Evolutionary conservation across 2,797 vertebrate species (phyloP).

Genomic region (Glyptemys insculpta): DNA sequence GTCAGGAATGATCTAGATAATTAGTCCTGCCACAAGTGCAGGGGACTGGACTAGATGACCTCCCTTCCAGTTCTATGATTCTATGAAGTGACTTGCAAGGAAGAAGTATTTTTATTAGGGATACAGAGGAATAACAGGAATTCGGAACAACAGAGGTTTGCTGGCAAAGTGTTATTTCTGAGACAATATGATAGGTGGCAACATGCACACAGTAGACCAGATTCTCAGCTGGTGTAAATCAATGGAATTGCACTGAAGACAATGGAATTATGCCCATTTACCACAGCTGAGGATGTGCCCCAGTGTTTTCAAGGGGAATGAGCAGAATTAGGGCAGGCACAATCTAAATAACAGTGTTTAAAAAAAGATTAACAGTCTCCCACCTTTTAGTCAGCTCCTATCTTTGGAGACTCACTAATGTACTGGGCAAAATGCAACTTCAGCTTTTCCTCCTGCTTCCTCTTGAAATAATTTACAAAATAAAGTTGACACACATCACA

Average conservation of each 20-base stretch:
- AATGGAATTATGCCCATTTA: background rate
- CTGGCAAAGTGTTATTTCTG: rapidly evolving
- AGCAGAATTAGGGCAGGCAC: background rate
- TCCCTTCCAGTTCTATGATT: too few species aligned
- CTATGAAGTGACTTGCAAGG: background rate
- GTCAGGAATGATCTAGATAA: too few species aligned
- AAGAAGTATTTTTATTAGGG: background rate
- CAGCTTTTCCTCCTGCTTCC: slow-evolving; percentile 16
- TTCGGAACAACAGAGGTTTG: background rate
- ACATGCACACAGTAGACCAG: rapidly evolving
- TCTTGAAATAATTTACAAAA: slow-evolving; percentile 45
- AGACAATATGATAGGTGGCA: rapidly evolving
- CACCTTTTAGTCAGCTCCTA: background rate
- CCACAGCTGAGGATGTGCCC: background rate
- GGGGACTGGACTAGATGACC: too few species aligned
- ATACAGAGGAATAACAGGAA: rapidly evolving
- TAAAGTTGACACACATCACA: slow-evolving; percentile 10
- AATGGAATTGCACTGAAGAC: background rate
- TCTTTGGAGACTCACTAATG: slow-evolving; percentile 25
- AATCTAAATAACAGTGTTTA: background rate
- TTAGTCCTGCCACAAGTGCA: too few species aligned
- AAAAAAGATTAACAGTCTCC: background rate
- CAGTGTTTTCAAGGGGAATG: background rate
- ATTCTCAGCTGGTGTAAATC: background rate
- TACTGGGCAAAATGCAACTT: slow-evolving; percentile 16